Percentiles rank a stretch among this genome's conserved stretches.
Evolutionary conservation across 2,888 invertebrate species (phyloP).

Genomic region (Aporophyla lueneburgensis): DNA sequence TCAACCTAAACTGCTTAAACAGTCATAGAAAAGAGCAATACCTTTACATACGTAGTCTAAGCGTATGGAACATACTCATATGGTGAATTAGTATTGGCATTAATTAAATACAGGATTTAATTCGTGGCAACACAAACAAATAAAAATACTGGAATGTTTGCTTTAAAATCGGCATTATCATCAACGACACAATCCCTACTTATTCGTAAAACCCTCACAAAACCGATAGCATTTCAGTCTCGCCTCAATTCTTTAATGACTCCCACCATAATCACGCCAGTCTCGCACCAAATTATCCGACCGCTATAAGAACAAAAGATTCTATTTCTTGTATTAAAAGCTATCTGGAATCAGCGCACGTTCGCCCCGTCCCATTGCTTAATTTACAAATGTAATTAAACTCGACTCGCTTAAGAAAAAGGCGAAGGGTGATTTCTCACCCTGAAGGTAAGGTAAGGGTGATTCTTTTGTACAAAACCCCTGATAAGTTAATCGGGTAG

Average conservation of each 20-base stretch:
- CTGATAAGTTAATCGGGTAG: constrained; percentile 67
- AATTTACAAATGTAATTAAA: constrained; percentile 71
- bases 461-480: constrained; percentile 61
- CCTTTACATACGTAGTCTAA: too few relatives aligned
- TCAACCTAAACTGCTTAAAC: too few relatives aligned
- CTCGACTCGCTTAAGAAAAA: constrained; percentile 60
- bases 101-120: neutral
- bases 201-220: constrained; percentile 31
- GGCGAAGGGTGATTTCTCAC: constrained; percentile 63
- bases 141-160: neutral
- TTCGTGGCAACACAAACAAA: neutral
- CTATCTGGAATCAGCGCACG: constrained; percentile 62
- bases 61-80: too few relatives aligned
- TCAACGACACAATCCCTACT: constrained; percentile 5
- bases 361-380: constrained; percentile 66
- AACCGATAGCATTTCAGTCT: constrained; percentile 34
- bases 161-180: neutral
- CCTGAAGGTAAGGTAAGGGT: constrained; percentile 55
- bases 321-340: constrained; percentile 62
- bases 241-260: constrained; percentile 51
- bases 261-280: constrained; percentile 53
- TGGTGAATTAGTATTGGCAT: too few relatives aligned
- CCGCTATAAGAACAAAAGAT: constrained; percentile 63
- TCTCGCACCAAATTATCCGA: constrained; percentile 59
- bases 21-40: too few relatives aligned